These are phyloP conservation scores for Callitettix versicolor DNA, from an alignment of 1,140 invertebrate species.

Conservation along the genomic window DNA sequence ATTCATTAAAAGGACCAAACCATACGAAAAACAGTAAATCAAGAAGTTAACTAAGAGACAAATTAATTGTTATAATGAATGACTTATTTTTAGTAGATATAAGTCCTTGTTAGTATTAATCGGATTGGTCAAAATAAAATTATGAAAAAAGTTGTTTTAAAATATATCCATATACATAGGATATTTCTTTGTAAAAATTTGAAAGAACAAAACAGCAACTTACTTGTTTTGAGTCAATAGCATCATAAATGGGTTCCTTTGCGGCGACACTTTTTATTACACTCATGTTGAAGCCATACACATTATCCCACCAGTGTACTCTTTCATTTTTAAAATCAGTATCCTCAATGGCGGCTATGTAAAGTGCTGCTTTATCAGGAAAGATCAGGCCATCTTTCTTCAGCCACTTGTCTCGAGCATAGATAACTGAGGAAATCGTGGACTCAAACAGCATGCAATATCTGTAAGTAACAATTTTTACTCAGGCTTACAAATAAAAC, in stretches of 20 bases:
- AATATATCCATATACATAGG: background rate
- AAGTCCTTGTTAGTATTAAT: too few species aligned
- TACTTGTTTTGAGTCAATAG: constrained; percentile 89
- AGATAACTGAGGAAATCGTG: constrained; percentile 92
- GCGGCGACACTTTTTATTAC: constrained; percentile 95
- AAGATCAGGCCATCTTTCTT: constrained; percentile 73
- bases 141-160: background rate
- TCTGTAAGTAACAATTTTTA: too few species aligned
- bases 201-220: too few species aligned
- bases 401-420: constrained; percentile 90
- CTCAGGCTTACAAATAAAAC: too few species aligned
- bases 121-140: too few species aligned
- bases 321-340: constrained; percentile 99
- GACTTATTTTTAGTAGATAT: too few species aligned
- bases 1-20: too few species aligned
- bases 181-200: background rate
- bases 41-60: too few species aligned
- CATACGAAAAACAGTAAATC: too few species aligned
- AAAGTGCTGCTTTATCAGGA: constrained; percentile 79
- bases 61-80: too few species aligned
- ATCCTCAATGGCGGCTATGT: constrained; percentile 92
- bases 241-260: constrained; percentile 94
- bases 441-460: constrained; percentile 95
- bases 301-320: constrained; percentile 99
- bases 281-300: constrained; percentile 99